phyloP scores from a whole-genome alignment of 2,888 invertebrate species.

The Eupithecia abbreviata region DNA sequence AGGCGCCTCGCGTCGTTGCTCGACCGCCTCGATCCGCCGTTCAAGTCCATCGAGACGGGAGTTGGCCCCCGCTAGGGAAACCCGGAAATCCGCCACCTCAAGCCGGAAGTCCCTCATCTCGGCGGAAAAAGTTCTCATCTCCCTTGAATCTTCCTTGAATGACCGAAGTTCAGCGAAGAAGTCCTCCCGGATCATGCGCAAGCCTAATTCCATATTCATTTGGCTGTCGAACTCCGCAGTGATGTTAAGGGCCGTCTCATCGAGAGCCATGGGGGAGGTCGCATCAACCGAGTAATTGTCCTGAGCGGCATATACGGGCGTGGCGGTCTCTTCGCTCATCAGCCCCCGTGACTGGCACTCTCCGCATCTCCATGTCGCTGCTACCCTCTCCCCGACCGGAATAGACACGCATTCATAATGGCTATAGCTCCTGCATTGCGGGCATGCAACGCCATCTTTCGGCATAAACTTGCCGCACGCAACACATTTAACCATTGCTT shows the following conservation, averaged over 20 bases:
- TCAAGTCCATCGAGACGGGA: no score
- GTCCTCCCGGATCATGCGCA: not conserved
- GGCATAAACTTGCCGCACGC: slow-evolving; percentile 6
- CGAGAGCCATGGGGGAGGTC: not conserved
- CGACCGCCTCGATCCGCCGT: no score
- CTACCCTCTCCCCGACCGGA: not conserved
- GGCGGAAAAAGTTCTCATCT: not conserved
- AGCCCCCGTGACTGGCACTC: not conserved
- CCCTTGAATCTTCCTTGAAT: no score
- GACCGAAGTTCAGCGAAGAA: not conserved
- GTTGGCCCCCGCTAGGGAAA: not conserved
- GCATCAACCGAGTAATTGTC: not conserved
- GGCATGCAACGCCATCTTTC: not conserved
- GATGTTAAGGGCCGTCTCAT: not conserved
- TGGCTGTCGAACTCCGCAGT: not conserved
- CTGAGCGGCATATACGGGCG: not conserved
- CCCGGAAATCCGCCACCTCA: slow-evolving; percentile 2
- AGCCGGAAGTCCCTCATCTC: slow-evolving; percentile 10
- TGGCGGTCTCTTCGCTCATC: not conserved
- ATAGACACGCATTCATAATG: slow-evolving; percentile 3
- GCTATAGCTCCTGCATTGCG: not conserved
- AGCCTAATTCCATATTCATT: not conserved
- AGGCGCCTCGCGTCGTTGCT: no score
- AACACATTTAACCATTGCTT: not conserved
- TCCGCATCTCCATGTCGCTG: not conserved